Conservation (phyloP, 2,797 vertebrate genomes). For the Pseudochirops corinnae region DNA sequence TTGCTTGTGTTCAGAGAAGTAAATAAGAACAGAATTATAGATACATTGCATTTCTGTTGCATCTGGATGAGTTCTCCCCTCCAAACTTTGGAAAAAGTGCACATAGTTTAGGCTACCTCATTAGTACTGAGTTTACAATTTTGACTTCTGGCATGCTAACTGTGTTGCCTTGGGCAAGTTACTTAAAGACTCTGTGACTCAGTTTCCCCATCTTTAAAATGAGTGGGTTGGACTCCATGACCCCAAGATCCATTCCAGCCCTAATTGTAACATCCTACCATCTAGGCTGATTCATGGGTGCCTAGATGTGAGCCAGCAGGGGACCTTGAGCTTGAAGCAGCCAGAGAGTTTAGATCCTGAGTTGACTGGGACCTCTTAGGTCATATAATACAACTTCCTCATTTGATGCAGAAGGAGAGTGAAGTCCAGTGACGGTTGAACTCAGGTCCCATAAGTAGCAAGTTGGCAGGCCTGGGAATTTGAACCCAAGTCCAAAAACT, state of each 20-base stretch:
- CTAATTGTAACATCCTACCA: not conserved
- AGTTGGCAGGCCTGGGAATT: not conserved
- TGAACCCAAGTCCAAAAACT: not conserved
- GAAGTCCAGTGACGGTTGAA: not conserved
- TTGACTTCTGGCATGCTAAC: not conserved
- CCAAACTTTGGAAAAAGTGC: not conserved
- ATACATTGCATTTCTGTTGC: not conserved
- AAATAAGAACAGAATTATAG: not conserved
- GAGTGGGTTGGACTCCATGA: not conserved
- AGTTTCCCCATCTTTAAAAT: not conserved
- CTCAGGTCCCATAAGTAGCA: not conserved
- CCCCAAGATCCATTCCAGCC: not conserved
- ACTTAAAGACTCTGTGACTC: not conserved
- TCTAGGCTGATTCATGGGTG: not conserved
- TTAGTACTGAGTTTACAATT: not conserved
- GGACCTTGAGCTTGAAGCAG: not conserved
- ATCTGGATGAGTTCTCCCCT: not conserved
- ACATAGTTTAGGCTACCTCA: not conserved
- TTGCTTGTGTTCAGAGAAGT: not conserved
- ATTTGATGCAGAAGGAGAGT: not conserved
- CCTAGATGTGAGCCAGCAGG: not conserved
- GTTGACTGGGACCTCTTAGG: not conserved
- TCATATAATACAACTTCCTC: not conserved
- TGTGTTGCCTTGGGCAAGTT: not conserved
- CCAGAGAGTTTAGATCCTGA: not conserved